A percentile compares a stretch with the other conserved stretches of the same genome.
These are phyloP conservation scores for Xyrauchen texanus DNA, from an alignment of 2,113 vertebrate species.

Conservation along the genomic window DNA sequence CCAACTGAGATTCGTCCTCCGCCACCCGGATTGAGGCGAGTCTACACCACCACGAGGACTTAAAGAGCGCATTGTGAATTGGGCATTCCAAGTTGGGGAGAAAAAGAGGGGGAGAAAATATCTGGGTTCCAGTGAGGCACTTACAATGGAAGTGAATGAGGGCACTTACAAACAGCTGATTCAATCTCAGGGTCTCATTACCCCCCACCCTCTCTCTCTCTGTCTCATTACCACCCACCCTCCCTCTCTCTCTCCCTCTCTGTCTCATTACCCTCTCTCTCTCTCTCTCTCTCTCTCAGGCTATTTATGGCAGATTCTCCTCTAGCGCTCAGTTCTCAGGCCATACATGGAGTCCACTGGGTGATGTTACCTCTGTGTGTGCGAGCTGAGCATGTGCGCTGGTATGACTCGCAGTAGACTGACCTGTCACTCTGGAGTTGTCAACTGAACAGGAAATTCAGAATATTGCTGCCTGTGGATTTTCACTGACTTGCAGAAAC, in stretches of 20 bases:
- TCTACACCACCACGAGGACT: no score
- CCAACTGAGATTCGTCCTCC: no score
- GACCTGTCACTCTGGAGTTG: slow-evolving; percentile 67
- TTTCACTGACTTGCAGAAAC: slow-evolving; percentile 16
- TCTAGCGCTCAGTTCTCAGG: slow-evolving; percentile 82
- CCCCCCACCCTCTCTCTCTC: slow-evolving; percentile 56
- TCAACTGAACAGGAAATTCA: slow-evolving; percentile 71
- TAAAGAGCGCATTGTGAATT: no score
- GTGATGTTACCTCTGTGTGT: slow-evolving; percentile 76
- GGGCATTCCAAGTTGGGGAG: no score
- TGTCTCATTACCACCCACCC: no score
- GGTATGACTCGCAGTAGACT: neutral
- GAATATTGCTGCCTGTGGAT: slow-evolving; percentile 50
- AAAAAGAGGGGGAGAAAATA: no score
- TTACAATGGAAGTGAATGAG: no score
- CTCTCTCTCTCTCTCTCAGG: slow-evolving; percentile 64
- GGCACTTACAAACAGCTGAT: slow-evolving; percentile 90
- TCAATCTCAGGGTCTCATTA: slow-evolving; percentile 66
- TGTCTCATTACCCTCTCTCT: slow-evolving; percentile 7
- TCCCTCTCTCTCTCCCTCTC: slow-evolving; percentile 58
- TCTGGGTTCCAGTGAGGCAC: no score
- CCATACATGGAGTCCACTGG: slow-evolving; percentile 90
- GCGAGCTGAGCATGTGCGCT: slow-evolving; percentile 17
- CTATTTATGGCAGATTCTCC: slow-evolving; percentile 95
- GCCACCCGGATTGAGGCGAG: no score